Evolutionary conservation across 2,113 vertebrate species (phyloP).

Genomic region (Lipophrys pholis): DNA sequence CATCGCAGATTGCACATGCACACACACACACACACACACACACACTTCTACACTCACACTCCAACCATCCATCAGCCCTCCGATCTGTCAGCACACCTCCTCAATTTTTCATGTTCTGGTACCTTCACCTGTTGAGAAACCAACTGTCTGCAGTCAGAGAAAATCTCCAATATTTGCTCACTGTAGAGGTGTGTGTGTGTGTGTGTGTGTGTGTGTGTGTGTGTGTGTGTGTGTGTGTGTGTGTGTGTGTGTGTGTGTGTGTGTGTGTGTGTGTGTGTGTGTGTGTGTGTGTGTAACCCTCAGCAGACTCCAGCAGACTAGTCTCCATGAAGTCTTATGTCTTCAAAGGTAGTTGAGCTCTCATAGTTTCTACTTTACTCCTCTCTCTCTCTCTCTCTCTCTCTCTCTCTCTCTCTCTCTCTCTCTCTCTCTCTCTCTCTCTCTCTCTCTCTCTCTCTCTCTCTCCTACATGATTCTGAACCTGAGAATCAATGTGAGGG

Average conservation of each 20-base stretch:
- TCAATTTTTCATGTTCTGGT: slow-evolving; percentile 58
- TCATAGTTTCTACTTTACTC: neutral
- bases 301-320: slow-evolving; percentile 14
- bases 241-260: neutral
- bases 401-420: too few relatives aligned
- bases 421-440: too few relatives aligned
- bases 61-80: slow-evolving; percentile 39
- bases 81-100: slow-evolving; percentile 44
- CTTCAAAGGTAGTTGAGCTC: slow-evolving; percentile 46
- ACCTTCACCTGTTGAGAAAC: slow-evolving; percentile 55
- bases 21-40: slow-evolving; percentile 5
- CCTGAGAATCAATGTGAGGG: slow-evolving; percentile 52
- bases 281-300: slow-evolving; percentile 6
- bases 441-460: slow-evolving; percentile 10
- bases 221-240: neutral
- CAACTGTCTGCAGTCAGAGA: slow-evolving; percentile 35
- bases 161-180: slow-evolving; percentile 56
- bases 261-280: neutral
- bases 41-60: neutral
- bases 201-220: neutral
- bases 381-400: too few relatives aligned
- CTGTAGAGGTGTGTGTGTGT: neutral
- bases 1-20: neutral
- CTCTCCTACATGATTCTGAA: slow-evolving; percentile 39
- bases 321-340: slow-evolving; percentile 40